A percentile compares a stretch with the other conserved stretches of the same genome.
Conservation (phyloP, 2,113 vertebrate genomes). For the Sinocyclocheilus anophthalmus region DNA sequence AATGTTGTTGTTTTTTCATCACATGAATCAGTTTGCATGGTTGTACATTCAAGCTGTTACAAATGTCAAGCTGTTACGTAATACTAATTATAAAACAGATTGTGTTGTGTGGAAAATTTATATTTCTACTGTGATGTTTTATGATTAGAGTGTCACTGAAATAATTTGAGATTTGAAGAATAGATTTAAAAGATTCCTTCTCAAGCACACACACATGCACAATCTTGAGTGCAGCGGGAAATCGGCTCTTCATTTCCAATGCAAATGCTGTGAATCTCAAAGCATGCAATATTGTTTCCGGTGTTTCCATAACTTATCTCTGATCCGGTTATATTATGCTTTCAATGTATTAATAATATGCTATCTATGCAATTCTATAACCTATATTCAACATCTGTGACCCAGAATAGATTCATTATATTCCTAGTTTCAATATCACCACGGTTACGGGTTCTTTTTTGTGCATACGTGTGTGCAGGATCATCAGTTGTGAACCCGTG, state of each 20-base stretch:
- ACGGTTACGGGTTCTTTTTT: constrained; percentile 32
- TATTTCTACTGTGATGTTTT: not conserved
- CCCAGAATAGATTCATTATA: not conserved
- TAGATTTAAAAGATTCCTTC: not conserved
- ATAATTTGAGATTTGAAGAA: not conserved
- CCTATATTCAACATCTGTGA: constrained; percentile 21
- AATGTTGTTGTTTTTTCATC: constrained; percentile 11
- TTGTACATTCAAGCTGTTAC: not conserved
- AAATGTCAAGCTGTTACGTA: not conserved
- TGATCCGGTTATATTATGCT: not conserved
- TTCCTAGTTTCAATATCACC: constrained; percentile 37
- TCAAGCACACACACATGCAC: not conserved
- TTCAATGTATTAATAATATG: not conserved
- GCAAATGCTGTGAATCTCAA: constrained; percentile 44
- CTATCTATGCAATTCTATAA: constrained; percentile 30
- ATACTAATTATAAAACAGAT: constrained; percentile 6
- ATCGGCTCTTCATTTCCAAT: constrained; percentile 37
- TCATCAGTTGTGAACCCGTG: constrained; percentile 4
- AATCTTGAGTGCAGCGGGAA: not conserved
- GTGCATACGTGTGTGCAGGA: not conserved
- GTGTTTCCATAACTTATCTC: not conserved
- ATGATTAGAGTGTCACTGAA: not conserved
- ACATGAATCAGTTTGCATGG: not conserved
- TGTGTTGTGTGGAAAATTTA: not conserved
- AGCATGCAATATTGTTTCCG: not conserved